Base-by-base conservation (phyloP, 2,797 vertebrate genomes). In the Ciconia nigra region DNA sequence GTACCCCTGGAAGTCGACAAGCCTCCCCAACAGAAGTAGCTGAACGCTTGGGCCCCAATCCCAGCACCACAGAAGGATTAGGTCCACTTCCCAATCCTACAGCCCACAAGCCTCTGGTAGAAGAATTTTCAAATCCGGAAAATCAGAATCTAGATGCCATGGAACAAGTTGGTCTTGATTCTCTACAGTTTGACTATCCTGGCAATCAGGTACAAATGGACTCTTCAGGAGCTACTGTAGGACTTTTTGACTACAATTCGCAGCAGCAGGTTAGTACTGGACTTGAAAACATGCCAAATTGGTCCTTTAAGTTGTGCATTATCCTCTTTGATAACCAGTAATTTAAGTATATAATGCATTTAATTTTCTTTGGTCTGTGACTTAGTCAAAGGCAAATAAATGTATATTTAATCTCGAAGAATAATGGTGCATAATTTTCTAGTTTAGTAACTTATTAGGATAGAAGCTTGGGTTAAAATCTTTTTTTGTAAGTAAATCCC, bases 131-230 rank as follows among this genome's bases (percentile, higher is more conserved):
- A 95, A 99, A 98, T 97, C 98, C 99, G 93, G 99, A 99, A 97
- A 98, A 98, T 82, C 99, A 99, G 97, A 99, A 98, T 98, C 98
- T 99, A 98, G 99, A 99, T 78, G 98, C 99, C 95, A 99, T 99
- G 99, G 99, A 99, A 98, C 99, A 99, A 97, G 98, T 99, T 33
- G 99, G 99, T 57, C 98, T 99, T 94, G 99, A 99, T 98, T 99
- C 99, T 58, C 98, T 99, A 37, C 99, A 99, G 96, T 99, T 99
- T 97, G 99, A 99, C 96, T 99, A 99, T 86, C 99, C 99, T 91
- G 99, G 99, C 82, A 99, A 99, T 98, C 99, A 99, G 98, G 99
- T 99, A 97, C 99, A 99, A 94, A 99, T 99, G 98, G 99, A 99
- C 98, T 99, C 99, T 90, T 99, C 99, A 15, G 99, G 99, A 97